Base-by-base conservation (phyloP, 2,797 vertebrate genomes). In the Girardinus metallicus region DNA sequence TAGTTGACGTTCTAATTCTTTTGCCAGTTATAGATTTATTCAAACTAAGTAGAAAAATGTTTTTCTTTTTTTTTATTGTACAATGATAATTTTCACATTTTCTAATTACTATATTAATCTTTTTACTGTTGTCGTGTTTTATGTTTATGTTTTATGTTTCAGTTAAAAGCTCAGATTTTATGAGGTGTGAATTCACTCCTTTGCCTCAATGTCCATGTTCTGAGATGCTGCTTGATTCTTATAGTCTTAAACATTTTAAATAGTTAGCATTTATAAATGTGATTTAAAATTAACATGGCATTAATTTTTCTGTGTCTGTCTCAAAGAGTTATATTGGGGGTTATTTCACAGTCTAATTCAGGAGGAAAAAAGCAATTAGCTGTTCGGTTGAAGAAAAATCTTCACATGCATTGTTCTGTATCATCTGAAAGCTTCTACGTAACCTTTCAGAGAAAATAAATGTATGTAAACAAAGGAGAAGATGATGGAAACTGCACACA, bases 261-360 rank as follows among this genome's bases (percentile, higher is more conserved):
- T 53, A 36, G 29, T 43, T 70, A 31, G 5, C 12, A 71, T 29
- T 71, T 18, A 71, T 5, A 78, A 44, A 16, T 55, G 39, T 15
- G 11, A 11, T 39, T 0, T 77, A 57, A 72, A 60, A 57, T 64
- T 73, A 26, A 10, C 5, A 34, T 21, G 43, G 16, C 2, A 47
- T 21, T 47, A n/a, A 47, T 76, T 18, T 3, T 29, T 75, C n/a
- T 75, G 1, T 75, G 68, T 80, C 16, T 29, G 66, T 16, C 79
- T 13, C 4, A 16, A 77, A 26, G 2, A 13, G 18, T 49, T 16
- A 41, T 78, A 60, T 5, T 46, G 5, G 31, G 46, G 53, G 43
- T 70, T 36, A 71, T 80, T 82, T 71, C 46, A 51, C 31, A 41
- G 46, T 44, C 73, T 2, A 80, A 41, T 75, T 47, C 31, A 62